These are phyloP conservation scores for Xanthia icteritia DNA, from an alignment of 2,888 invertebrate genomes.

Conservation along the genomic window DNA sequence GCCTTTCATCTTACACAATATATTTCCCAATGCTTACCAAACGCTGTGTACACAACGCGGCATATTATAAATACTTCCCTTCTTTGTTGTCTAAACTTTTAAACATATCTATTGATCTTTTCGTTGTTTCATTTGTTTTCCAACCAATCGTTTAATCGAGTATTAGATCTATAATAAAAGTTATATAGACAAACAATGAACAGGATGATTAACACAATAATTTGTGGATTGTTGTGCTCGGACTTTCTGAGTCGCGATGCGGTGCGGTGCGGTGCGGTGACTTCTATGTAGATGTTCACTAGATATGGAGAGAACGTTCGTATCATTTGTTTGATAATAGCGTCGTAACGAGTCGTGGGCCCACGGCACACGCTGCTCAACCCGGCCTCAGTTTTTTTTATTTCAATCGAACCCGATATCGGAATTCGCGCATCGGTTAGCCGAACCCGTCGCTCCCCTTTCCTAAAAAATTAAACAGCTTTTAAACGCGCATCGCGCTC, in stretches of 20 bases:
- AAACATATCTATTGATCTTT: conserved; percentile 49
- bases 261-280: conserved; percentile 19
- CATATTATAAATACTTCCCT: conserved; percentile 24
- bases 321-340: conserved; percentile 63
- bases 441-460: conserved; percentile 87
- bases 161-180: conserved; percentile 34
- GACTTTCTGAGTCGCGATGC: not conserved
- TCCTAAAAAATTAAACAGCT: conserved; percentile 89
- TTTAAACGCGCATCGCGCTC: conserved; percentile 87
- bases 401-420: conserved; percentile 84
- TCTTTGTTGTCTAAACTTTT: conserved; percentile 39
- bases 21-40: conserved; percentile 27
- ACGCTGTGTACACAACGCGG: conserved; percentile 17
- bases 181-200: conserved; percentile 54
- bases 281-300: conserved; percentile 35
- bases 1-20: conserved; percentile 65
- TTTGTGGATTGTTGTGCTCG: conserved; percentile 19
- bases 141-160: conserved; percentile 39
- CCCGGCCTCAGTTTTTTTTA: conserved; percentile 69
- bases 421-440: conserved; percentile 89
- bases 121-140: conserved; percentile 33
- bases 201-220: conserved; percentile 53
- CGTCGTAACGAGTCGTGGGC: conserved; percentile 63
- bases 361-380: conserved; percentile 68
- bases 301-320: conserved; percentile 42